A percentile compares a stretch with the other conserved stretches of the same genome.
These are phyloP conservation scores for Macrosoma leucophasiata DNA, from an alignment of 2,888 invertebrate genomes.

Conservation along the genomic window DNA sequence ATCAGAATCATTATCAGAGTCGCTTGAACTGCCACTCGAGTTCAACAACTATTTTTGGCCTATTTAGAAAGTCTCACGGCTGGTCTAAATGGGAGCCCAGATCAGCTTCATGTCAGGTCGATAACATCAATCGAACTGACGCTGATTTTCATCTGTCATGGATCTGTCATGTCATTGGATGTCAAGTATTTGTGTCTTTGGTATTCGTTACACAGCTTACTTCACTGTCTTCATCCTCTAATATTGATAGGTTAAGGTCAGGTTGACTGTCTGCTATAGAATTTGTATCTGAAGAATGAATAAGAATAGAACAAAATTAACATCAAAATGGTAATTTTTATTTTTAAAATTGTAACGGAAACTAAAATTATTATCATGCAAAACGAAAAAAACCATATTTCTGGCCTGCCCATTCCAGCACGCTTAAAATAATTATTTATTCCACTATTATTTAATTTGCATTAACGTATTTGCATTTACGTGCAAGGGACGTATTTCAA, in stretches of 20 bases:
- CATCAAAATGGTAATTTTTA: conserved; percentile 9
- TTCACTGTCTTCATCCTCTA: conserved; percentile 16
- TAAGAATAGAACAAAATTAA: conserved; percentile 14
- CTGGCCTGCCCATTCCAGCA: conserved; percentile 15
- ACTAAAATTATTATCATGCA: conserved; percentile 11
- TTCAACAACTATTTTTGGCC: conserved; percentile 16
- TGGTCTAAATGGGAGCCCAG: too few species aligned
- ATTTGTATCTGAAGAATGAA: conserved; percentile 6
- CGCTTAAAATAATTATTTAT: conserved; percentile 17
- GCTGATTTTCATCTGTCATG: too few species aligned
- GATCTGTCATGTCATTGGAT: too few species aligned
- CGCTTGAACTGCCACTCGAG: conserved; percentile 15
- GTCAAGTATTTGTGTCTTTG: conserved; percentile 15
- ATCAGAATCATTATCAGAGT: conserved; percentile 13
- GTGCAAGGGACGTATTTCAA: conserved; percentile 7
- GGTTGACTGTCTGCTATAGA: conserved; percentile 17
- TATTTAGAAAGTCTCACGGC: too few species aligned
- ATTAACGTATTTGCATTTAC: too few species aligned
- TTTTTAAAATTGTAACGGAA: conserved; percentile 14
- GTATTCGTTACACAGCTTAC: conserved; percentile 16
- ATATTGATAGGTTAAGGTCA: conserved; percentile 14
- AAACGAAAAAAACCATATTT: conserved; percentile 16
- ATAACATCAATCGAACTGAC: too few species aligned
- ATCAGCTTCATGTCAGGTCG: too few species aligned
- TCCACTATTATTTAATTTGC: conserved; percentile 13